Evolutionary conservation across 92 coral and sea anemone species (phyloP).

Genomic region (Palythoa grandiflora): DNA sequence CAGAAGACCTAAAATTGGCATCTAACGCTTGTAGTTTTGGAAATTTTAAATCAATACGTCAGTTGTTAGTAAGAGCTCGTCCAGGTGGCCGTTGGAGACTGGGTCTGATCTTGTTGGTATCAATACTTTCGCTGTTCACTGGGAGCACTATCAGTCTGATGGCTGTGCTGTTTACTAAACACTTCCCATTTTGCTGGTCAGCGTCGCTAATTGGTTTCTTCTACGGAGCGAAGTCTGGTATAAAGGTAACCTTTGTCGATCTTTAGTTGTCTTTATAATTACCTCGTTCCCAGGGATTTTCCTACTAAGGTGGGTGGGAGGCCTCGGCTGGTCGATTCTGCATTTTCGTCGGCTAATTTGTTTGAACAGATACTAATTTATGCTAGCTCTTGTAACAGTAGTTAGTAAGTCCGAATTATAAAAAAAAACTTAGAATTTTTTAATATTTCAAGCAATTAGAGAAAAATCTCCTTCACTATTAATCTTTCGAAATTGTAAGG

Average conservation of each 20-base stretch:
- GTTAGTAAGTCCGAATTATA: too few species aligned
- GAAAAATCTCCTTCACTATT: too few species aligned
- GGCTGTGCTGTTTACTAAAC: constrained; percentile 61
- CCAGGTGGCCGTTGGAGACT: constrained; percentile 58
- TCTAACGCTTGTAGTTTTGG: constrained; percentile 18
- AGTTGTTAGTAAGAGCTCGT: constrained; percentile 43
- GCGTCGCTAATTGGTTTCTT: constrained; percentile 60
- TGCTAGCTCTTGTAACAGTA: too few species aligned
- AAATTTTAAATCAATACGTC: constrained; percentile 30
- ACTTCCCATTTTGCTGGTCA: constrained; percentile 63
- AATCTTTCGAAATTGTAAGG: too few species aligned
- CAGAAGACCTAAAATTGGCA: constrained; percentile 2
- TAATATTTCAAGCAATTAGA: too few species aligned
- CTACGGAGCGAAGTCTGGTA: constrained; percentile 44
- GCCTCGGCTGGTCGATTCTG: too few species aligned
- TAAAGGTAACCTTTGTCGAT: constrained; percentile 13
- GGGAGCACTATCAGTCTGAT: constrained; percentile 54
- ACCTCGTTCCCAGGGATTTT: background rate
- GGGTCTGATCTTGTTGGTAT: constrained; percentile 36
- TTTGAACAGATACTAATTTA: too few species aligned
- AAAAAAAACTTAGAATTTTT: too few species aligned
- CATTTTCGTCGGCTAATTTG: too few species aligned
- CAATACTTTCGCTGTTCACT: constrained; percentile 49
- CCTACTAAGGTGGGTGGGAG: too few species aligned
- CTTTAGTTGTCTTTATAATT: background rate